These are phyloP conservation scores for Cheilosia impressa DNA, from an alignment of 2,888 invertebrate species.

Conservation along the genomic window DNA sequence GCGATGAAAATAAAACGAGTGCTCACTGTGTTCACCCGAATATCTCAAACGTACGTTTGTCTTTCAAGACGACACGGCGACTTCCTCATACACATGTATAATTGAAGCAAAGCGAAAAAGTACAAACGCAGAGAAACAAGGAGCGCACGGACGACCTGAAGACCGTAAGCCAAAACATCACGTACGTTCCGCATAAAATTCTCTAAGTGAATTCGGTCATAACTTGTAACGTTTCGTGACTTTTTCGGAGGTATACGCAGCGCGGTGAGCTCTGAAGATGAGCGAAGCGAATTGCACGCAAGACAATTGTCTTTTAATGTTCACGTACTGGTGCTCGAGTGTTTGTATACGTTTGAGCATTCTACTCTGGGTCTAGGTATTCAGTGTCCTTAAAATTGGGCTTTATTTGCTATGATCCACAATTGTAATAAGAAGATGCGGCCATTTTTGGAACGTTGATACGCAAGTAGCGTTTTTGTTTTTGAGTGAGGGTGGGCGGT, in stretches of 20 bases:
- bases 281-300: slow-evolving; percentile 54
- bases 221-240: slow-evolving; percentile 80
- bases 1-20: slow-evolving; percentile 73
- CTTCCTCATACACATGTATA: slow-evolving; percentile 63
- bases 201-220: slow-evolving; percentile 82
- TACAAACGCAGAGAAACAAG: slow-evolving; percentile 10
- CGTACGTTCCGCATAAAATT: slow-evolving; percentile 82
- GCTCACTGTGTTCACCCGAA: slow-evolving; percentile 57
- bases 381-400: slow-evolving; percentile 8
- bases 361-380: neutral
- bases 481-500: too few species aligned
- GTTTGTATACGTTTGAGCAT: neutral
- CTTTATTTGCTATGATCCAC: slow-evolving; percentile 18
- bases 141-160: slow-evolving; percentile 20
- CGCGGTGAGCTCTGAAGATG: slow-evolving; percentile 16
- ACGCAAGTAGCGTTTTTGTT: neutral
- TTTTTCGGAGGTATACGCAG: slow-evolving; percentile 57
- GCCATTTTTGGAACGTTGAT: neutral
- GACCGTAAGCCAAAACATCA: slow-evolving; percentile 74
- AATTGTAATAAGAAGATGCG: slow-evolving; percentile 6
- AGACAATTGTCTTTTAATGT: slow-evolving; percentile 72
- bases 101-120: slow-evolving; percentile 50
- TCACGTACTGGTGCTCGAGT: slow-evolving; percentile 46
- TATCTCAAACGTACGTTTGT: slow-evolving; percentile 35
- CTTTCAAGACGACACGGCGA: slow-evolving; percentile 32